A percentile compares a stretch with the other conserved stretches of the same genome.
Conservation (phyloP, 2,888 invertebrate genomes). For the Hirtodrosophila histrioides region DNA sequence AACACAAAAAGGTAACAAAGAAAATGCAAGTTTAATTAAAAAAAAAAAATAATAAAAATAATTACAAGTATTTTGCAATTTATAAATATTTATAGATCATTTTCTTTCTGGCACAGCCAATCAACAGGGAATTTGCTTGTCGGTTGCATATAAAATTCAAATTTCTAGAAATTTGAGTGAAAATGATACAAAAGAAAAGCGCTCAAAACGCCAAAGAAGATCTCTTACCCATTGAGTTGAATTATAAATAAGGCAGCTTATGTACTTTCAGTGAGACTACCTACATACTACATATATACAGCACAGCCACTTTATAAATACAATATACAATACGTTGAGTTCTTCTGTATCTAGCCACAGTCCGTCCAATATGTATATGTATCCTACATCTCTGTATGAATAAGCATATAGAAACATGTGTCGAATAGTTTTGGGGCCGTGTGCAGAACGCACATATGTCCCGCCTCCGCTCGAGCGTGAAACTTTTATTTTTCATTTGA, state of each 20-base stretch:
- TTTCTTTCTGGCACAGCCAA: conserved; percentile 71
- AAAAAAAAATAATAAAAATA: conserved; percentile 65
- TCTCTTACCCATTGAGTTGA: conserved; percentile 61
- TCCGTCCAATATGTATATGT: conserved; percentile 15
- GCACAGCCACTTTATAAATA: conserved; percentile 64
- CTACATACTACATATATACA: conserved; percentile 13
- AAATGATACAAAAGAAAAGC: conserved; percentile 36
- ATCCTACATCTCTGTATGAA: conserved; percentile 20
- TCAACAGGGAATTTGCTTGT: conserved; percentile 50
- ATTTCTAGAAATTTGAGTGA: conserved; percentile 61
- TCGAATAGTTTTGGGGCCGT: conserved; percentile 63
- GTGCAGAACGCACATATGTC: conserved; percentile 75
- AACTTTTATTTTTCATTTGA: conserved; percentile 70
- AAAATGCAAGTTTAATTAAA: conserved; percentile 60
- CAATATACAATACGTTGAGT: conserved; percentile 42
- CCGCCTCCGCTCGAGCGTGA: conserved; percentile 78
- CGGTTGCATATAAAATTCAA: conserved; percentile 51
- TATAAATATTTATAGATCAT: conserved; percentile 68
- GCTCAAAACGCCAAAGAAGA: conserved; percentile 29
- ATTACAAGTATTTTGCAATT: conserved; percentile 77
- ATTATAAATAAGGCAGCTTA: conserved; percentile 69
- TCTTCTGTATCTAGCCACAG: conserved; percentile 27
- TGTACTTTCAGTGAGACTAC: conserved; percentile 43
- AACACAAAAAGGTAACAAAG: conserved; percentile 48
- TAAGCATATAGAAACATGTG: conserved; percentile 44